phyloP scores from a whole-genome alignment of 92 coral and sea anemone genomes.

The Nematostella vectensis region DNA sequence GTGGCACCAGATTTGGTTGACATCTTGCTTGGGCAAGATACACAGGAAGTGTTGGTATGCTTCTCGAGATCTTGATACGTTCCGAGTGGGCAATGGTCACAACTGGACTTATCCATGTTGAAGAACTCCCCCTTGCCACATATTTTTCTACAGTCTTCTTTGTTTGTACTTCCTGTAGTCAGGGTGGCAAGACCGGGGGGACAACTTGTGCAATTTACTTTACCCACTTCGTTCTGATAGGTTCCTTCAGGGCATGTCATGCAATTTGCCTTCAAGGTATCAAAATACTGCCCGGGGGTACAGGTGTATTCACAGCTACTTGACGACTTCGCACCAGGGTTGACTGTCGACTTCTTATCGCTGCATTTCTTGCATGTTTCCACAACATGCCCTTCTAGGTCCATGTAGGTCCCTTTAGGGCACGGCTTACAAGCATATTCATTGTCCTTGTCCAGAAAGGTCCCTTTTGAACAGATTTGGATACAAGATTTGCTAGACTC shows the following conservation, averaged over 20 bases:
- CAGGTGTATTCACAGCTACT: slow-evolving; percentile 25
- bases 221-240: slow-evolving; percentile 23
- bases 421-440: slow-evolving; percentile 23
- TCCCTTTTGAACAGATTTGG: slow-evolving; percentile 8
- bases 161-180: slow-evolving; percentile 9
- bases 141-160: slow-evolving; percentile 19
- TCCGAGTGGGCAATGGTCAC: slow-evolving; percentile 32
- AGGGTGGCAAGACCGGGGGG: slow-evolving; percentile 28
- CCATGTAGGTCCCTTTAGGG: slow-evolving; percentile 30
- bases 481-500: slow-evolving; percentile 14
- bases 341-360: slow-evolving; percentile 20
- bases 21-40: slow-evolving; percentile 24
- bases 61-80: slow-evolving; percentile 29
- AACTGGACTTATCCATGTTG: slow-evolving; percentile 1
- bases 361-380: slow-evolving; percentile 31
- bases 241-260: slow-evolving; percentile 29
- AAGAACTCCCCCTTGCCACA: slow-evolving; percentile 37
- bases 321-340: slow-evolving; percentile 13
- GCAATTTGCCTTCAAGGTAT: slow-evolving; percentile 14
- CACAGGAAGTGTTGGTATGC: slow-evolving; percentile 21
- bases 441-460: slow-evolving; percentile 2
- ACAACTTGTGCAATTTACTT: slow-evolving; percentile 10
- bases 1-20: slow-evolving; percentile 18
- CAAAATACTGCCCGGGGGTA: slow-evolving; percentile 22
- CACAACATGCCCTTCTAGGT: slow-evolving; percentile 5